Conservation (phyloP, 1,140 invertebrate genomes). For the Pemphigus obesinymphae region DNA sequence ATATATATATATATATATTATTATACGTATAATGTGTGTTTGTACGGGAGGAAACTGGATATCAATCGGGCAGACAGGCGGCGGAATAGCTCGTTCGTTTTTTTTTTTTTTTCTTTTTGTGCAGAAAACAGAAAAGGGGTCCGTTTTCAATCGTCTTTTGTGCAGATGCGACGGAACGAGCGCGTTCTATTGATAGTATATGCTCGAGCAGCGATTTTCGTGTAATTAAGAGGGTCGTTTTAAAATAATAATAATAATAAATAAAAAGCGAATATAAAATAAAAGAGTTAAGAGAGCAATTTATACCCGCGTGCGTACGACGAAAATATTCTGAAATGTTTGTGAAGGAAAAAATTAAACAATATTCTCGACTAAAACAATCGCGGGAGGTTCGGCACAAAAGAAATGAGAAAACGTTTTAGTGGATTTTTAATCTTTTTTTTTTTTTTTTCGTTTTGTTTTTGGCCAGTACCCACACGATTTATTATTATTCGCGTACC, state of each 20-base stretch:
- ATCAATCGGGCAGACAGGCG: constrained; percentile 38
- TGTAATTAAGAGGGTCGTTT: constrained; percentile 41
- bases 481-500: constrained; percentile 16
- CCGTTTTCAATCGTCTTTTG: constrained; percentile 38
- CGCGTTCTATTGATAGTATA: constrained; percentile 22
- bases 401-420: constrained; percentile 34
- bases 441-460: no score
- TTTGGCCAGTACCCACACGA: neutral
- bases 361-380: constrained; percentile 31
- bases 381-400: constrained; percentile 15
- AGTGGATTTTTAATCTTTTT: constrained; percentile 21
- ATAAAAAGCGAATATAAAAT: constrained; percentile 9
- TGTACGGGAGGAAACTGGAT: constrained; percentile 33
- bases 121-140: constrained; percentile 30
- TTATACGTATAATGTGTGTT: no score
- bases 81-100: neutral
- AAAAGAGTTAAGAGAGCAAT: constrained; percentile 41
- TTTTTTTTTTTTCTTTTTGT: neutral
- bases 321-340: neutral
- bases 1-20: neutral
- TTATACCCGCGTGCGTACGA: neutral
- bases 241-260: constrained; percentile 34
- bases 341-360: neutral
- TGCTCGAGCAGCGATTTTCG: constrained; percentile 19
- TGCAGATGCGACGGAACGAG: neutral